These are phyloP conservation scores for Arrhamphus sclerolepis DNA, from an alignment of 2,797 vertebrate species.

Conservation along the genomic window DNA sequence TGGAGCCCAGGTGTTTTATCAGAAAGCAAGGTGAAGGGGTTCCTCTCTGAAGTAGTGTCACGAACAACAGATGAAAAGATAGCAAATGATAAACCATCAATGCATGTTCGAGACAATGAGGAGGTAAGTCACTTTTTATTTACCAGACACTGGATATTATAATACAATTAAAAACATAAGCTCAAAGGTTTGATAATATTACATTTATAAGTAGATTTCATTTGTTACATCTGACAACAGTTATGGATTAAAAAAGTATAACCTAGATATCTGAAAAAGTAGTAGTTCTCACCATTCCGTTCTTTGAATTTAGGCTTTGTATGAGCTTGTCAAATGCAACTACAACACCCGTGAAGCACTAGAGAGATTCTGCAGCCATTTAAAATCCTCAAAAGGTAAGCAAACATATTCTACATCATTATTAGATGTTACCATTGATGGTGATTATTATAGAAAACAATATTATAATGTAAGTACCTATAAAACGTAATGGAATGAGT, in stretches of 20 bases:
- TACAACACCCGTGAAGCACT: conserved; percentile 91
- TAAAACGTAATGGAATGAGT: no score
- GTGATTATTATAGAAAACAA: neutral
- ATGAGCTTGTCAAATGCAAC: conserved; percentile 92
- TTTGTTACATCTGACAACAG: neutral
- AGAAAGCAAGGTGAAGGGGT: conserved; percentile 91
- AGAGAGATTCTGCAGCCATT: conserved; percentile 86
- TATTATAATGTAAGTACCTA: no score
- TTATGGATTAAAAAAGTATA: neutral
- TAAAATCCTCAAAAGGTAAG: conserved; percentile 90
- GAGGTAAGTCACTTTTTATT: conserved; percentile 80
- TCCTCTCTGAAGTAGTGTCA: conserved; percentile 86
- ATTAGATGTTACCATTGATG: neutral
- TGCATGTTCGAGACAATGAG: conserved; percentile 90
- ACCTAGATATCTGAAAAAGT: no score
- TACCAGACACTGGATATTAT: neutral
- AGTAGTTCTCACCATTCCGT: conserved; percentile 3
- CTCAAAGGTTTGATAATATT: no score
- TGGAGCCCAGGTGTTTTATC: conserved; percentile 90
- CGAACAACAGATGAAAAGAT: conserved; percentile 84
- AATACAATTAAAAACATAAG: neutral
- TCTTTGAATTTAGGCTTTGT: conserved; percentile 83
- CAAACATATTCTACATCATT: neutral
- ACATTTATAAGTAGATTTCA: neutral
- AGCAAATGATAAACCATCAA: conserved; percentile 80